phyloP scores from a whole-genome alignment of 2,888 invertebrate genomes.

The Habrosyne pyritoides region DNA sequence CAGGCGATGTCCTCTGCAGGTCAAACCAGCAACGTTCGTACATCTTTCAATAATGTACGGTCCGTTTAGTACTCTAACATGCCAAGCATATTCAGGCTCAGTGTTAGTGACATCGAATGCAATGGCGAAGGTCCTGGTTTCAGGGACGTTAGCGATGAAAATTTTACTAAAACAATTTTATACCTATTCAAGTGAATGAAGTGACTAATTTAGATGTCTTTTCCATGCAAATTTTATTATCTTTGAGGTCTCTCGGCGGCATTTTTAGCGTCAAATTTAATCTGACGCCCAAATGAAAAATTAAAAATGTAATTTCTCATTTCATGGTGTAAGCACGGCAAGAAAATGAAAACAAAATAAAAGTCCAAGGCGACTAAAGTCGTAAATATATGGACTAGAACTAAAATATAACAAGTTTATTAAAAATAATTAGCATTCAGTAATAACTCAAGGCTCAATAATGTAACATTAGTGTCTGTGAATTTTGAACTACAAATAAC shows the following conservation, averaged over 20 bases:
- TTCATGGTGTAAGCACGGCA: constrained; percentile 30
- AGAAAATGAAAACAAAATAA: constrained; percentile 16
- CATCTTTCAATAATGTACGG: too few species aligned
- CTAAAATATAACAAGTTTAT: too few species aligned
- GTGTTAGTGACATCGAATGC: too few species aligned
- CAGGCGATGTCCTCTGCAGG: too few species aligned
- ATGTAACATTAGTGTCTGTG: constrained; percentile 24
- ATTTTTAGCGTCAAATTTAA: constrained; percentile 47
- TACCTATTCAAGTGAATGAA: neutral
- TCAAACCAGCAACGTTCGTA: too few species aligned
- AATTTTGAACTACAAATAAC: too few species aligned
- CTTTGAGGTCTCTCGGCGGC: constrained; percentile 41
- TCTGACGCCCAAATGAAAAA: constrained; percentile 55
- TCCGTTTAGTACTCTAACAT: too few species aligned
- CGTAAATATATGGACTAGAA: neutral
- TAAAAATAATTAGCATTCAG: too few species aligned
- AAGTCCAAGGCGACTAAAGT: constrained; percentile 1
- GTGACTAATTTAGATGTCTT: constrained; percentile 28
- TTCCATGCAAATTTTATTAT: constrained; percentile 57
- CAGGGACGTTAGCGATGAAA: neutral
- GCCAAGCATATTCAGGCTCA: too few species aligned
- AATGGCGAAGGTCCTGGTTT: neutral
- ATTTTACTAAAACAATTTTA: neutral
- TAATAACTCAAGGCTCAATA: too few species aligned
- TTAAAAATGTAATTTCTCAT: constrained; percentile 60